Percentiles rank a stretch among this genome's conserved stretches.
Evolutionary conservation across 2,888 invertebrate species (phyloP).

Genomic region (Leuctra nigra): DNA sequence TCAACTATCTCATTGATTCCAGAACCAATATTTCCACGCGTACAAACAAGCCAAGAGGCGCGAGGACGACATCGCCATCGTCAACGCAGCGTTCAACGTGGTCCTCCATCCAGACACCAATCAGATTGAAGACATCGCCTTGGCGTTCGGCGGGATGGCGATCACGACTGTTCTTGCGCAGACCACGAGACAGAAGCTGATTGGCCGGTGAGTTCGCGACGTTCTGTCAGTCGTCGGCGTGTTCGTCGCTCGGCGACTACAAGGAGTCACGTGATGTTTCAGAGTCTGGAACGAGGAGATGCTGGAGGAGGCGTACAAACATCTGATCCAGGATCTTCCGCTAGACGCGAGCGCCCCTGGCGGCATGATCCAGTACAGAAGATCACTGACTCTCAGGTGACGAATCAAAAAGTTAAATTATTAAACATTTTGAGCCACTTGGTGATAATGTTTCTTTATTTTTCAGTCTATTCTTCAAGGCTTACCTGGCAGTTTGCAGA

Average conservation of each 20-base stretch:
- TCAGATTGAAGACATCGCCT: slow-evolving; percentile 53
- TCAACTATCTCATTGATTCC: slow-evolving; percentile 26
- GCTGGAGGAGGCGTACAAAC: too few relatives aligned
- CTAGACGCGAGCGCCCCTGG: slow-evolving; percentile 73
- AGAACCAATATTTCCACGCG: slow-evolving; percentile 63
- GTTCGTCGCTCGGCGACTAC: too few relatives aligned
- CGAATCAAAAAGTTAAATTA: too few relatives aligned
- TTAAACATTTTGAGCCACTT: too few relatives aligned
- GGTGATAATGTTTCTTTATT: too few relatives aligned
- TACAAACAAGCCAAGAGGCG: slow-evolving; percentile 88
- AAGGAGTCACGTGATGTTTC: too few relatives aligned
- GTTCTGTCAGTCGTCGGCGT: too few relatives aligned
- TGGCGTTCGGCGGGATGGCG: slow-evolving; percentile 94
- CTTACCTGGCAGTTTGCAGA: slow-evolving; percentile 38
- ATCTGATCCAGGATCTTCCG: slow-evolving; percentile 66
- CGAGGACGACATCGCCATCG: slow-evolving; percentile 97
- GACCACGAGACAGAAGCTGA: too few relatives aligned
- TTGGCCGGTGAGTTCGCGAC: too few relatives aligned
- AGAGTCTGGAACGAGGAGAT: slow-evolving; percentile 54
- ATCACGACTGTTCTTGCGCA: slow-evolving; percentile 76
- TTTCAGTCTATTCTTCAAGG: slow-evolving; percentile 46
- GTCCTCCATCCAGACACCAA: too few relatives aligned
- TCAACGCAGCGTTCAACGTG: too few relatives aligned
- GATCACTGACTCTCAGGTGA: slow-evolving; percentile 61
- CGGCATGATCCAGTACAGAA: slow-evolving; percentile 73